These are phyloP conservation scores for Deilephila elpenor DNA, from an alignment of 2,888 invertebrate genomes.

Conservation along the genomic window DNA sequence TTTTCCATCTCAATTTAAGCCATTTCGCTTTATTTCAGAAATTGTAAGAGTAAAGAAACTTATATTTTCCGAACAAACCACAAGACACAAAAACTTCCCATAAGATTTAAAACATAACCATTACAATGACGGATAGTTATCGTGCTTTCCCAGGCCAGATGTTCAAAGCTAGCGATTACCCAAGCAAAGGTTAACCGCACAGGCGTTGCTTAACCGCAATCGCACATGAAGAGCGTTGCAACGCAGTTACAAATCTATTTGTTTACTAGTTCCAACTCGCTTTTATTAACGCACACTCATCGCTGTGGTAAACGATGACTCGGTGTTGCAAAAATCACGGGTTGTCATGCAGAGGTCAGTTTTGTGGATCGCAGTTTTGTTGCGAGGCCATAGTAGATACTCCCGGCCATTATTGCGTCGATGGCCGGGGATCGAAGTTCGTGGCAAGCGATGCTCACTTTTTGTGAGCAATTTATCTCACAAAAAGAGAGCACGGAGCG, in stretches of 20 bases:
- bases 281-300: conserved; percentile 17
- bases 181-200: conserved; percentile 24
- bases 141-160: conserved; percentile 35
- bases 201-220: conserved; percentile 17
- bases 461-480: no score
- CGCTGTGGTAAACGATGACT: neutral
- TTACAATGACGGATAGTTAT: conserved; percentile 31
- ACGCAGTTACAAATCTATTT: conserved; percentile 24
- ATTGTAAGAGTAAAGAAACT: no score
- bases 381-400: neutral
- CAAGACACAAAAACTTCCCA: neutral
- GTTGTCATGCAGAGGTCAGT: neutral
- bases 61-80: no score
- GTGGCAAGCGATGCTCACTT: no score
- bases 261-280: conserved; percentile 13
- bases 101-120: neutral
- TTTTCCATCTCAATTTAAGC: no score
- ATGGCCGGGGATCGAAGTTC: no score
- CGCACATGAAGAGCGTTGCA: conserved; percentile 3
- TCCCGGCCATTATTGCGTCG: no score
- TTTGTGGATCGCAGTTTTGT: neutral
- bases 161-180: conserved; percentile 21
- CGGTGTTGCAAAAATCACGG: neutral
- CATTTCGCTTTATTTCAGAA: no score
- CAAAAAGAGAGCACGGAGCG: no score